Evolutionary conservation across 2,797 vertebrate genomes (phyloP).

Genomic region (Tadarida brasiliensis): DNA sequence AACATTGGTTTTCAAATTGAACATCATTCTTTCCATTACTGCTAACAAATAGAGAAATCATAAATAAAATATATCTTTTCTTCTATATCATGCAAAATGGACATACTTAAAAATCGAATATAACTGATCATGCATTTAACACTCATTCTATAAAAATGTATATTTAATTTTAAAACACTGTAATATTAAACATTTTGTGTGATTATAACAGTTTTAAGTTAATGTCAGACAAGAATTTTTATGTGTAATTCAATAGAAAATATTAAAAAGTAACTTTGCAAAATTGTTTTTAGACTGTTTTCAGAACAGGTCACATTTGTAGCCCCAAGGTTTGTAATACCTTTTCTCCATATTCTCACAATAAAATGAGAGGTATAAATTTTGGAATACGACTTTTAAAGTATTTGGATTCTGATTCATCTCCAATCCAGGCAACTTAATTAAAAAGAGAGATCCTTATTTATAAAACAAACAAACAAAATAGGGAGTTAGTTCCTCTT

Average conservation of each 20-base stretch:
- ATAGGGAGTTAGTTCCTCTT: not conserved
- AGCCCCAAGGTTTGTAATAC: not conserved
- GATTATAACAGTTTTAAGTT: not conserved
- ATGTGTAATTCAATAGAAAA: constrained; percentile 19
- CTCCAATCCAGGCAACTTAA: not conserved
- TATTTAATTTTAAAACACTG: not conserved
- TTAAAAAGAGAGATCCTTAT: not conserved
- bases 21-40: not conserved
- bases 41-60: not conserved
- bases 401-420: not conserved
- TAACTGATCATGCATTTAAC: not conserved
- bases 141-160: not conserved
- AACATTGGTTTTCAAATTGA: not conserved
- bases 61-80: constrained; percentile 11
- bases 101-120: constrained; percentile 1
- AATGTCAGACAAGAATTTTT: not conserved
- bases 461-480: not conserved
- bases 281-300: not conserved
- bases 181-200: constrained; percentile 33
- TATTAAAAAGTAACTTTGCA: constrained; percentile 19
- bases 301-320: not conserved
- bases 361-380: not conserved
- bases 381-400: constrained; percentile 30
- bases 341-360: not conserved
- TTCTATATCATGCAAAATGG: not conserved